These are phyloP conservation scores for Pseudolaguvia tuberculata DNA, from an alignment of 2,113 vertebrate species.

Conservation along the genomic window DNA sequence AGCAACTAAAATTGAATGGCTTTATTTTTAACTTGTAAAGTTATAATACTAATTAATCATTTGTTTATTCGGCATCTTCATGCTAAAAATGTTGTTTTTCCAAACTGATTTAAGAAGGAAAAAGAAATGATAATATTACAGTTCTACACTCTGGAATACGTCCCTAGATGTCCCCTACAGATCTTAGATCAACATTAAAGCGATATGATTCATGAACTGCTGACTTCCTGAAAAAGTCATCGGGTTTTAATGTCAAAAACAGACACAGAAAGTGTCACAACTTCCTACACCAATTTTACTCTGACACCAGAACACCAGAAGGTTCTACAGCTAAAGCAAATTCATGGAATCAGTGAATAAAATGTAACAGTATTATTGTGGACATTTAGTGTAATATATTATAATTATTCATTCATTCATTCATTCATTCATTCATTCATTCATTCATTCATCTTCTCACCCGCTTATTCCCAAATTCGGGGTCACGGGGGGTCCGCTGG, in stretches of 20 bases:
- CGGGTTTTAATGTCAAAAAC: slow-evolving; percentile 33
- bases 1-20: too few relatives aligned
- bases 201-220: slow-evolving; percentile 18
- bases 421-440: too few relatives aligned
- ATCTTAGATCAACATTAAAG: slow-evolving; percentile 21
- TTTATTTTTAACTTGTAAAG: too few relatives aligned
- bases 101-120: background rate
- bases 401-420: too few relatives aligned
- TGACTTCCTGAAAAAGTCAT: slow-evolving; percentile 22
- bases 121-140: background rate
- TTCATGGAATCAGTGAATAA: too few relatives aligned
- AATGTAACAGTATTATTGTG: too few relatives aligned
- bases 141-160: slow-evolving; percentile 16
- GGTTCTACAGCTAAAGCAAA: background rate
- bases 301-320: slow-evolving; percentile 4
- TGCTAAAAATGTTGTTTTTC: background rate
- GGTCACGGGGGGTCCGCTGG: too few relatives aligned
- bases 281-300: background rate
- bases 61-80: background rate
- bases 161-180: too few relatives aligned
- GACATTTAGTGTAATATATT: too few relatives aligned
- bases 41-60: too few relatives aligned
- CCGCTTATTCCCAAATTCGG: too few relatives aligned
- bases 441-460: too few relatives aligned
- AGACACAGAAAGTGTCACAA: slow-evolving; percentile 21